Evolutionary conservation across 2,888 invertebrate species (phyloP).

Genomic region (Pheosia tremula): DNA sequence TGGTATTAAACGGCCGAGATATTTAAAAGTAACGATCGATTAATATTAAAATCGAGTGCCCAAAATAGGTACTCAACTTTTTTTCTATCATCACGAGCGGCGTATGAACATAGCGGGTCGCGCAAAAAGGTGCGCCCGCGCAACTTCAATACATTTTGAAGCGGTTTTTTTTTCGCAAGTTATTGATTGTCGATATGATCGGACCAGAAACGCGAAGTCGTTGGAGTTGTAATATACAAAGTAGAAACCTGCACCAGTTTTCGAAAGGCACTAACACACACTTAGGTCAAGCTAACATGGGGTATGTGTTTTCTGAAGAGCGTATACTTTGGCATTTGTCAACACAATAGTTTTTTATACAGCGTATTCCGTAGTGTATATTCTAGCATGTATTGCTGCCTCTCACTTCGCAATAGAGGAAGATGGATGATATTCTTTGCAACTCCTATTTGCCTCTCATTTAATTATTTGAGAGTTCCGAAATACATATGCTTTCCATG

Average conservation of each 20-base stretch:
- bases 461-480: too few relatives aligned
- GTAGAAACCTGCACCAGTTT: neutral
- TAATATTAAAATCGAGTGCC: neutral
- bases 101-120: conserved; percentile 21
- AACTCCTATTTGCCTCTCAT: too few relatives aligned
- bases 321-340: too few relatives aligned
- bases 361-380: too few relatives aligned
- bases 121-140: conserved; percentile 12
- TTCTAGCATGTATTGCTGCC: too few relatives aligned
- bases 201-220: neutral
- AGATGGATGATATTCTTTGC: too few relatives aligned
- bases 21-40: neutral
- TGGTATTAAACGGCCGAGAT: neutral
- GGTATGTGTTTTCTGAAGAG: too few relatives aligned
- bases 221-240: neutral
- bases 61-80: conserved; percentile 9
- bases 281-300: too few relatives aligned
- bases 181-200: neutral
- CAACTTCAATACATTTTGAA: neutral
- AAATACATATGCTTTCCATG: too few relatives aligned
- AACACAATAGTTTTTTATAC: too few relatives aligned
- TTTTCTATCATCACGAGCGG: conserved; percentile 16
- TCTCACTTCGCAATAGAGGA: too few relatives aligned
- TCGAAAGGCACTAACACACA: neutral
- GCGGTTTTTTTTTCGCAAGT: neutral